Percentiles rank a stretch among this genome's conserved stretches.
phyloP scores from a whole-genome alignment of 2,888 invertebrate species.

The Apotomis turbidana region DNA sequence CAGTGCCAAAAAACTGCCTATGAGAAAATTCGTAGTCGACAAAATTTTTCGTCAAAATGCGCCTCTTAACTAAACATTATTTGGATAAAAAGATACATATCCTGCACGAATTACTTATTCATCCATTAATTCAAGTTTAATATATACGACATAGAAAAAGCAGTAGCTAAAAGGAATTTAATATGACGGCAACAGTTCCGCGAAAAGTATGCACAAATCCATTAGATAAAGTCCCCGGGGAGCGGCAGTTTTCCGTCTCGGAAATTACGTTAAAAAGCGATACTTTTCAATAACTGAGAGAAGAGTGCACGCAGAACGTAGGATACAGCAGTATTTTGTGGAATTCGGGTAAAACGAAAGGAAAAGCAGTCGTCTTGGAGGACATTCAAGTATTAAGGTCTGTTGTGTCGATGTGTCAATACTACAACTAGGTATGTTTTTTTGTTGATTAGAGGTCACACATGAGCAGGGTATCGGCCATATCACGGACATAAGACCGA shows the following conservation, averaged over 20 bases:
- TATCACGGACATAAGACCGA: no score
- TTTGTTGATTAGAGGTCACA: no score
- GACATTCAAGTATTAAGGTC: no score
- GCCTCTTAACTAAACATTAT: background rate
- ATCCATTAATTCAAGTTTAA: constrained; percentile 24
- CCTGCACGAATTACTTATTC: constrained; percentile 12
- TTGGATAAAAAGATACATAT: constrained; percentile 1
- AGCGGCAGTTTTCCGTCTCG: constrained; percentile 70
- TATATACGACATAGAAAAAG: constrained; percentile 38
- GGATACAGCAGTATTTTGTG: background rate
- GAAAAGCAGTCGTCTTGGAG: no score
- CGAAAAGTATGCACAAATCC: constrained; percentile 73
- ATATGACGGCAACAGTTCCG: constrained; percentile 59
- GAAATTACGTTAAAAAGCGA: constrained; percentile 81
- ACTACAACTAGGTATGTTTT: no score
- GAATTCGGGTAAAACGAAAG: background rate
- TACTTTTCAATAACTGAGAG: constrained; percentile 72
- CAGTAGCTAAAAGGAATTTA: constrained; percentile 50
- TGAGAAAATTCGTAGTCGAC: no score
- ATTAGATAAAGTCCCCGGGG: constrained; percentile 74
- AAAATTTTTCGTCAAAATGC: background rate
- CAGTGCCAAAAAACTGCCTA: no score
- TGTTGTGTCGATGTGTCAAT: no score
- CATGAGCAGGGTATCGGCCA: no score
- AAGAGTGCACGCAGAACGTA: constrained; percentile 58